Percentiles rank a stretch among this genome's conserved stretches.
These are phyloP conservation scores for Ispidina lecontei DNA, from an alignment of 2,797 vertebrate species.

Conservation along the genomic window DNA sequence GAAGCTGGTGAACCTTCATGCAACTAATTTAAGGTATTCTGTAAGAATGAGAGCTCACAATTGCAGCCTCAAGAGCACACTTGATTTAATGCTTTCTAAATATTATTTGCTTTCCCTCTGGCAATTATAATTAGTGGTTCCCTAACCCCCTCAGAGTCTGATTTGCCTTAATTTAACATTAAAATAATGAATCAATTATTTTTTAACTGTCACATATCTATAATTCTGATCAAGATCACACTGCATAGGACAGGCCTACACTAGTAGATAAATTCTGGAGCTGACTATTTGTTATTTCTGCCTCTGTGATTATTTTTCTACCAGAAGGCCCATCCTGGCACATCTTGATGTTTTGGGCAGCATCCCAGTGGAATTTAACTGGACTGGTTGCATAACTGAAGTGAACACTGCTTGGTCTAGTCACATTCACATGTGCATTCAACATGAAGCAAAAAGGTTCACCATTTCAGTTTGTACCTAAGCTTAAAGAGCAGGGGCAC, in stretches of 20 bases:
- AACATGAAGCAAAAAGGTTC: background rate
- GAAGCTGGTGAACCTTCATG: background rate
- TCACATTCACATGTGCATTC: background rate
- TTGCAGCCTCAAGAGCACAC: background rate
- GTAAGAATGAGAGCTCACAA: background rate
- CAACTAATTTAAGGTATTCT: background rate
- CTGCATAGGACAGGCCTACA: background rate
- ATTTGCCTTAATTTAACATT: conserved; percentile 15
- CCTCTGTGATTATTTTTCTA: background rate
- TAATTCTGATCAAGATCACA: background rate
- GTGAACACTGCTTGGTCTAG: background rate
- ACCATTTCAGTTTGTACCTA: background rate
- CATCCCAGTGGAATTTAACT: background rate
- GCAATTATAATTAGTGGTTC: conserved; percentile 10
- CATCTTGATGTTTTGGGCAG: background rate
- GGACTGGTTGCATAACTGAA: conserved; percentile 3
- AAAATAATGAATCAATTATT: conserved; percentile 4
- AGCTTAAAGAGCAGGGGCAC: background rate
- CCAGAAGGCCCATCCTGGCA: background rate
- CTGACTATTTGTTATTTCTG: background rate
- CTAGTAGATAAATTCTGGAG: background rate
- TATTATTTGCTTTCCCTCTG: conserved; percentile 45
- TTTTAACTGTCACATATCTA: background rate
- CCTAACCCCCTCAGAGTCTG: background rate
- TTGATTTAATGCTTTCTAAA: conserved; percentile 35